Evolutionary conservation across 2,888 invertebrate species (phyloP), one percentile per base, ranked within the genome.

Genomic region (Acleris laterana): DNA sequence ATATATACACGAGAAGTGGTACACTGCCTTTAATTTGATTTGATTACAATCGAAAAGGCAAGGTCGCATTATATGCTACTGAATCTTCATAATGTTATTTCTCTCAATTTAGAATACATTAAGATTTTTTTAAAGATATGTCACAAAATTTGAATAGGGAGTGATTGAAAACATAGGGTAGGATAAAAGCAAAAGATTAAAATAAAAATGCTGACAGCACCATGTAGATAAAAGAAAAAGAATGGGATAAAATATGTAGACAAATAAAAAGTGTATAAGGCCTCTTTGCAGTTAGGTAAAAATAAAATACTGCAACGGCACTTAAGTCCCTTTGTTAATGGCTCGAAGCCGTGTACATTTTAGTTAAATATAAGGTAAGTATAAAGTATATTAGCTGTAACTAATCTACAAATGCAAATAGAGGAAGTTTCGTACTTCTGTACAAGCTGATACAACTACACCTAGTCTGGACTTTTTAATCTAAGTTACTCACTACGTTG

Each of bases 61-160:
- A 87, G 86, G 77, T 75, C 70, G 86, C 88, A 89, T 87, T 87
- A 68, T 68, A 88, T 87, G 87, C 87, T 81, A 79, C 59, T 38
- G 17, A 55, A 17, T 51, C 3, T 55, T 65, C 52, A 48, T 42
- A 55, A 46, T 38, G 1, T 38, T 20, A 42, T 62, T 66, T 57
- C 57, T 66, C 57, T 62, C 51, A 59, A 66, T 71, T 70, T 63
- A 72, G 63, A 32, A 38, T 32, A 71, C 68, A 53, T 71, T 69
- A 50, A 66, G 68, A 57, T 62, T 72, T 71, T 7, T 61, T 42
- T 70, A 71, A 68, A 53, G 68, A 71, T 66, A 71, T 71, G 65
- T 70, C 1, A 64, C 50, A 70, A 66, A 56, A 52, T 46, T 55
- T 55, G 38, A 52, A 58, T 51, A 42, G 17, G 17, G 48, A 25